Base-by-base conservation (phyloP, 2,113 vertebrate species). In the Hylia prasina region DNA sequence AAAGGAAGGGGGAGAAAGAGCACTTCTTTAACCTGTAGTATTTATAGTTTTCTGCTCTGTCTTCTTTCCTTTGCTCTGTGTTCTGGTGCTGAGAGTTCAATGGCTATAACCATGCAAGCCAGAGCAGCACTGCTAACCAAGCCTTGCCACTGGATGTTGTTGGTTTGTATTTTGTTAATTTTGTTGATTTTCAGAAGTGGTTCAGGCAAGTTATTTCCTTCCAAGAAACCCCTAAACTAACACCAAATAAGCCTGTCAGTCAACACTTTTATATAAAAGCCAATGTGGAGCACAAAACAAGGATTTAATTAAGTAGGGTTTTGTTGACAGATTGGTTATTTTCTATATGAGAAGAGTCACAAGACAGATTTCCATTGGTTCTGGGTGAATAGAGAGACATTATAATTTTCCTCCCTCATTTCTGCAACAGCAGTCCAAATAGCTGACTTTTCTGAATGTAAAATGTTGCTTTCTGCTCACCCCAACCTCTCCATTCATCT, bases 181-280 rank as follows among this genome's bases (percentile, higher is more conserved):
- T 85, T 69, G 50, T 72, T 93, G 90, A 83, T 65, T 94, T 95
- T 93, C 72, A 95, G 44, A 95, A 89, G 37, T 39, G 33, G 54
- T 84, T 94, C 51, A 86, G 68, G 21, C 33, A 83, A 61, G 42
- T 70, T 91, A 66, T 90, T 82, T 94, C 79, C 69, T 93, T 95
- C 79, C 85, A 96, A 82, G 40, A 97, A 93, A 65, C 27, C n/a
- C 73, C 35, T 96, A 90, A 94, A 73, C 88, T 79, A 93, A 84
- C 54, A 89, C 40, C 28, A 78, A 96, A 89, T 95, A 94, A 90
- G 68, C 61, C 88, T 96, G 92, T 97, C 94, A 95, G 31, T 97
- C 97, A 97, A 87, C 96, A 94, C 82, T 91, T 97, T 89, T 54
- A 24, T 69, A 97, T 97, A 94, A 97, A 96, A 94, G 42, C 39